Evolutionary conservation across 2,113 vertebrate genomes (phyloP), one percentile per base, ranked within the genome.

Genomic region (Pelvicachromis taeniatus): DNA sequence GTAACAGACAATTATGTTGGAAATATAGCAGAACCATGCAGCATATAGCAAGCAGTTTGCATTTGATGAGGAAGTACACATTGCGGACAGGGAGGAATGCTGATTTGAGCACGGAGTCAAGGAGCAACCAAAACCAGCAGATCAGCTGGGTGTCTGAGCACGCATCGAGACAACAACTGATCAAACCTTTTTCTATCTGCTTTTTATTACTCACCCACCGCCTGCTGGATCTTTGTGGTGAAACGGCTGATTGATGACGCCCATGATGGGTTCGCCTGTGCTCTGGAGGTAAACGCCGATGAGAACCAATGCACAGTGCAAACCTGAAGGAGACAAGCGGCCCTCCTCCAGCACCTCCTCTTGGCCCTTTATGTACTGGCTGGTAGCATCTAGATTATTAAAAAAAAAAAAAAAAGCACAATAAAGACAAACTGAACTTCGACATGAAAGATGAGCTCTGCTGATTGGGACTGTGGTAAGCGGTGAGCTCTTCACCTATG

Each of bases 231-330:
- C 95, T 90, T 94, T 91, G 35, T 78, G 63, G 90, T 92, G 91
- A 92, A 97, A 97, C 0, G 97, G 97, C 88, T 97, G 96, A 82
- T 97, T 97, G 92, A 97, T 96, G 88, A 97, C 95, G 0, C 97
- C 96, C 94, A 97, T 95, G 65, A 97, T 93, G 0, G 97, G 97
- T 61, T 96, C 90, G 1, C 97, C 96, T 0, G 93, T 95, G 81
- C 29, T 85, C 14, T 96, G 94, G 10, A 96, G 86, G 70, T 96
- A 97, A 31, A 95, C 96, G 6, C 96, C 97, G 23, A 97, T 97
- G 68, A 97, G 95, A 86, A 97, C 97, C 90, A 97, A 81, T 0
- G 95, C 97, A 7, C 96, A 96, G 65, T 94, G 90, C 29, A 97
- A 95, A 80, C 97, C 97, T 2, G 89, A 95, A 0, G 95, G 93